phyloP scores from a whole-genome alignment of 2,888 invertebrate genomes.

The Hemaris fuciformis region DNA sequence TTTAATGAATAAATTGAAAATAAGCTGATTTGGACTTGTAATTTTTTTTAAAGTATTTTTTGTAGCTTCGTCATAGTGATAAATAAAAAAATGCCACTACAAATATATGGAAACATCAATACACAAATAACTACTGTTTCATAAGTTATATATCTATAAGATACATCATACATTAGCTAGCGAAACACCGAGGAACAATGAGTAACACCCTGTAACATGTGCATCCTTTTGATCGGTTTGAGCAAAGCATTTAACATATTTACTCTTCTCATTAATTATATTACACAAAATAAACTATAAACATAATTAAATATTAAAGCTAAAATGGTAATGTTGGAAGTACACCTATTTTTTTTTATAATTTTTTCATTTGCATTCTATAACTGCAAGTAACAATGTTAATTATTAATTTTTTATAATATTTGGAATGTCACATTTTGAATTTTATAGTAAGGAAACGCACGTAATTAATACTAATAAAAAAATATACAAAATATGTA shows the following conservation, averaged over 20 bases:
- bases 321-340: conserved; percentile 15
- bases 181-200: conserved; percentile 1
- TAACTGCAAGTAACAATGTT: background rate
- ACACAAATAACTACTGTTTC: background rate
- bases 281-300: background rate
- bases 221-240: conserved; percentile 4
- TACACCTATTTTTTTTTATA: background rate
- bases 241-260: conserved; percentile 6
- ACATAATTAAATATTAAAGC: conserved; percentile 15
- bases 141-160: conserved; percentile 1
- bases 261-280: background rate
- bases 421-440: background rate
- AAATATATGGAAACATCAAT: conserved; percentile 18
- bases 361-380: background rate
- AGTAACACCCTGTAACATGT: conserved; percentile 7
- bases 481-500: background rate
- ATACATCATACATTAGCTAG: conserved; percentile 1
- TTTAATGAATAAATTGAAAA: too few relatives aligned
- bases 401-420: background rate
- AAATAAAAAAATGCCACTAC: too few relatives aligned
- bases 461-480: background rate
- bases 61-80: too few relatives aligned
- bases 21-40: too few relatives aligned
- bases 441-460: background rate
- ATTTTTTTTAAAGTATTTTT: too few relatives aligned